Percentiles rank a stretch among this genome's conserved stretches.
Evolutionary conservation across 2,888 invertebrate genomes (phyloP).

Genomic region (Agapostemon virescens): DNA sequence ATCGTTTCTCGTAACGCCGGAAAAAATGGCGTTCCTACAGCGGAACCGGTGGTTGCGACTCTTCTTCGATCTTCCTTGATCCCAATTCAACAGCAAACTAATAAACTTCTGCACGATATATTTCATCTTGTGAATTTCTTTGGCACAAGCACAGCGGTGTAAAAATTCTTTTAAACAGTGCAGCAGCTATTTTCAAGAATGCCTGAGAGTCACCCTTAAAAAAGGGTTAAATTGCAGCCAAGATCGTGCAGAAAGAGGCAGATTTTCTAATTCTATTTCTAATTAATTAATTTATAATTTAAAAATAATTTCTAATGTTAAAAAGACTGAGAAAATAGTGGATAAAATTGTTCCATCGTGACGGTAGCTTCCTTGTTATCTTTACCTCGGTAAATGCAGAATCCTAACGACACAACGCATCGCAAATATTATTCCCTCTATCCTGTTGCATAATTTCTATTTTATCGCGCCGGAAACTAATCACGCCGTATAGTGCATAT

Average conservation of each 20-base stretch:
- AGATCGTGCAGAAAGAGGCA: too few relatives aligned
- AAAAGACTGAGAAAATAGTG: background rate
- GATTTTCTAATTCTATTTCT: too few relatives aligned
- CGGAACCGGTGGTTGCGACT: background rate
- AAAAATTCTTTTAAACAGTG: too few relatives aligned
- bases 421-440: background rate
- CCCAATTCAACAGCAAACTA: background rate
- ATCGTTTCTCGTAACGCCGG: conserved; percentile 23
- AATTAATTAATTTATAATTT: too few relatives aligned
- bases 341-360: background rate
- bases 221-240: too few relatives aligned
- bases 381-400: background rate
- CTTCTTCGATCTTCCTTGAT: background rate
- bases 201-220: too few relatives aligned
- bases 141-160: too few relatives aligned
- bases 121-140: too few relatives aligned
- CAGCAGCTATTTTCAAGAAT: too few relatives aligned
- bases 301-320: too few relatives aligned
- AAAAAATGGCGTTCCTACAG: background rate
- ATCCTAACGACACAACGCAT: background rate
- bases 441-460: background rate
- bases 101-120: too few relatives aligned
- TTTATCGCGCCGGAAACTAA: background rate
- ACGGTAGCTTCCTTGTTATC: conserved; percentile 9
- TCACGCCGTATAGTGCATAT: background rate